Conservation (phyloP, 2,113 vertebrate species). For the Petrocephalus microphthalmus region DNA sequence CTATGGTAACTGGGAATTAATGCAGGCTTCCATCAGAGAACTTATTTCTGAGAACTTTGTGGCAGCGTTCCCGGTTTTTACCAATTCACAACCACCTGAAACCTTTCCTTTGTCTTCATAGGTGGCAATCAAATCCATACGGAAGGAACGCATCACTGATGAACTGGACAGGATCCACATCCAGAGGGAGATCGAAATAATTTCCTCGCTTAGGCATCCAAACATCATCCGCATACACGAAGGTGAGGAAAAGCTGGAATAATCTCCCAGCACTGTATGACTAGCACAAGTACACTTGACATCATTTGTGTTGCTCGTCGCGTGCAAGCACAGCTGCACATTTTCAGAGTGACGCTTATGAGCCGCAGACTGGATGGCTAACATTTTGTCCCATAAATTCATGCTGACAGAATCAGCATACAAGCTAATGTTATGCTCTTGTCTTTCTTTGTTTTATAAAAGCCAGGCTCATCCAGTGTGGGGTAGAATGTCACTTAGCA, state of each 20-base stretch:
- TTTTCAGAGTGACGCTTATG: neutral
- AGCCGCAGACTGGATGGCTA: neutral
- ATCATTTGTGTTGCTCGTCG: neutral
- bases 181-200: constrained; percentile 72
- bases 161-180: constrained; percentile 66
- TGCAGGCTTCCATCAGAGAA: neutral
- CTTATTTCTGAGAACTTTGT: neutral
- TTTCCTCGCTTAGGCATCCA: constrained; percentile 58
- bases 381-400: neutral
- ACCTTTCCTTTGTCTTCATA: constrained; percentile 29
- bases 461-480: neutral
- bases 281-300: neutral
- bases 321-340: neutral
- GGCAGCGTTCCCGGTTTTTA: neutral
- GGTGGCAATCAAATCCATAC: constrained; percentile 72
- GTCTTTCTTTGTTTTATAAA: neutral
- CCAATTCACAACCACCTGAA: neutral
- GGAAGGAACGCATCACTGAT: constrained; percentile 63
- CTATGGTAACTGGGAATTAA: neutral
- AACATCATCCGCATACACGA: constrained; percentile 68
- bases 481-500: neutral
- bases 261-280: neutral
- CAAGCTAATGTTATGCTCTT: neutral
- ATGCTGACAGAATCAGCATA: neutral
- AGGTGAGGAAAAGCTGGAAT: constrained; percentile 43